These are phyloP conservation scores for Imbricaverruca yamaguchii DNA, from an alignment of 2,888 invertebrate species.

Conservation along the genomic window DNA sequence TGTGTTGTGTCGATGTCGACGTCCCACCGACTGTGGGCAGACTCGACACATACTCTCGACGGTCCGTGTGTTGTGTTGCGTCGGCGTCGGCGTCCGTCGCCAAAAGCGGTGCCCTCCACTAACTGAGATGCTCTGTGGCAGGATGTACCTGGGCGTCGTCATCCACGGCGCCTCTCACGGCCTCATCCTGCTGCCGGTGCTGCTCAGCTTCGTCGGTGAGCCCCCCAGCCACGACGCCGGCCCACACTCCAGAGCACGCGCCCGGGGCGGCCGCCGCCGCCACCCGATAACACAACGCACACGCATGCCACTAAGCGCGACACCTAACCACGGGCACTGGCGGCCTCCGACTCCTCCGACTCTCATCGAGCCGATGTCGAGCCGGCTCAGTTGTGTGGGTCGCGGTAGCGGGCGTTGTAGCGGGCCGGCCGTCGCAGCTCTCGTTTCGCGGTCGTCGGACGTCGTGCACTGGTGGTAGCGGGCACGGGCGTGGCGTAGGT, in stretches of 20 bases:
- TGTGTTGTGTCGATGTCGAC: no score
- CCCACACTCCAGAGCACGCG: conserved; percentile 18
- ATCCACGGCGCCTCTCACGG: conserved; percentile 94
- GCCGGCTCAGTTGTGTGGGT: background rate
- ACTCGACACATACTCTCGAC: no score
- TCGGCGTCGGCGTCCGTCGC: background rate
- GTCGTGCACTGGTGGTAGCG: no score
- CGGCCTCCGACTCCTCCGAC: no score
- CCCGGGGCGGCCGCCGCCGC: background rate
- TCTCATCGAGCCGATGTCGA: no score
- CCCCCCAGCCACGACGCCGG: background rate
- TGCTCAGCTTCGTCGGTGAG: conserved; percentile 94
- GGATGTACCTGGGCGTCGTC: conserved; percentile 97
- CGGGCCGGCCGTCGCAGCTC: no score
- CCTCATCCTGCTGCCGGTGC: conserved; percentile 91
- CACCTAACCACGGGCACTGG: background rate
- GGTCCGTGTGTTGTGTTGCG: background rate
- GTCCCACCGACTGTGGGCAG: no score
- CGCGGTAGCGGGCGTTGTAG: background rate
- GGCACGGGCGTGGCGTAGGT: no score
- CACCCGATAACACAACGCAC: no score
- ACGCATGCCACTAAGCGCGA: background rate
- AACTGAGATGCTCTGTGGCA: conserved; percentile 49
- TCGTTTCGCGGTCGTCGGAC: no score
- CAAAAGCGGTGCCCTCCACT: no score